A percentile compares a stretch with the other conserved stretches of the same genome.
These are phyloP conservation scores for Flexamia atlantica DNA, from an alignment of 2,888 invertebrate genomes.

Conservation along the genomic window DNA sequence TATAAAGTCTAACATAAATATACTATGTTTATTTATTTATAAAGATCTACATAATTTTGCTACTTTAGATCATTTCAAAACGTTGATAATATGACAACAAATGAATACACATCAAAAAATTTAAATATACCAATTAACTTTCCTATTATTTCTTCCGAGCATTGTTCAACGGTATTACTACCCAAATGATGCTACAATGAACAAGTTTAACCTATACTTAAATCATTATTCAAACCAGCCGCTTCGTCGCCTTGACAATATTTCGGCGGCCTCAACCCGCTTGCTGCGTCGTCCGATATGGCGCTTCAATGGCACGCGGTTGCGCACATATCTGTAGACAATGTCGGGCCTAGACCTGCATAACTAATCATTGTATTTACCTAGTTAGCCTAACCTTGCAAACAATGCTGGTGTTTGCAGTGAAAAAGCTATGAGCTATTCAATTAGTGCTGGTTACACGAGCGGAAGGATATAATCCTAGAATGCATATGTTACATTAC, in stretches of 20 bases:
- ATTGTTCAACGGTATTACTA: no score
- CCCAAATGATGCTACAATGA: no score
- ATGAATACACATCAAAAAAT: no score
- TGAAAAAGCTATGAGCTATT: neutral
- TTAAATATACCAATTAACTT: no score
- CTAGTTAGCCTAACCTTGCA: neutral
- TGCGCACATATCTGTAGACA: neutral
- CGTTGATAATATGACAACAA: no score
- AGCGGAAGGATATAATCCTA: no score
- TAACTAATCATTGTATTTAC: neutral
- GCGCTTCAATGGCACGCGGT: neutral
- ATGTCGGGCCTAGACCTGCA: constrained; percentile 23
- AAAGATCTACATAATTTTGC: no score
- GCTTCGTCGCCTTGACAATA: constrained; percentile 2
- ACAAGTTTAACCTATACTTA: constrained; percentile 1
- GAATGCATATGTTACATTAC: no score
- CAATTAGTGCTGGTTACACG: neutral
- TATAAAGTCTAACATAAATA: no score
- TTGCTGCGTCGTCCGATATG: constrained; percentile 11
- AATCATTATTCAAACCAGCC: neutral
- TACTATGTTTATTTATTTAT: no score
- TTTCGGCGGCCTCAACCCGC: constrained; percentile 8
- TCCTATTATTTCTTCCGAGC: no score
- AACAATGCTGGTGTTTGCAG: neutral
- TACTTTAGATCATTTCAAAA: no score